Percentiles rank a stretch among this genome's conserved stretches.
These are phyloP conservation scores for Andrena fulva DNA, from an alignment of 2,888 invertebrate species.

Conservation along the genomic window DNA sequence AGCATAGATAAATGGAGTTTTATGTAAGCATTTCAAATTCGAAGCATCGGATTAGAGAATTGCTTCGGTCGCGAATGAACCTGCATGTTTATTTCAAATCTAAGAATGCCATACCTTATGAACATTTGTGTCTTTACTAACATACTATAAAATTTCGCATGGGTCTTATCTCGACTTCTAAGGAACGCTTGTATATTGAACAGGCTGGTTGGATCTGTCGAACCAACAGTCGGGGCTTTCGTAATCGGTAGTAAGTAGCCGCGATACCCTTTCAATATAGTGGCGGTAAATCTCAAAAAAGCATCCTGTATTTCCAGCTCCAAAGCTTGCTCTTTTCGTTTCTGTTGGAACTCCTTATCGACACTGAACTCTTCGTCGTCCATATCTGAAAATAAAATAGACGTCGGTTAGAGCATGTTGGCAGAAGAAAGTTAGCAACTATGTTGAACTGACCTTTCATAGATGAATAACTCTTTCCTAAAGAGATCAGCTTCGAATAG, in stretches of 20 bases:
- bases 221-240: constrained; percentile 96
- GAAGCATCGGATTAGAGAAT: background rate
- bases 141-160: constrained; percentile 95
- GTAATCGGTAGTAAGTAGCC: constrained; percentile 96
- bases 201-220: constrained; percentile 97
- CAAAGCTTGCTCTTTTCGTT: constrained; percentile 89
- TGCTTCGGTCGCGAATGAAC: background rate
- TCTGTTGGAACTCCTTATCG: constrained; percentile 82
- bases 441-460: constrained; percentile 73
- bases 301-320: constrained; percentile 99
- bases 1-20: background rate
- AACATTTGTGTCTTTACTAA: constrained; percentile 98
- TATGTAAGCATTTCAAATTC: background rate
- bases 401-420: background rate
- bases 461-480: constrained; percentile 77
- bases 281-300: constrained; percentile 97
- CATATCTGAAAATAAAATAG: constrained; percentile 66
- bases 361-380: constrained; percentile 81
- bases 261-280: constrained; percentile 95
- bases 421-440: background rate
- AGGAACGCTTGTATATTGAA: constrained; percentile 97
- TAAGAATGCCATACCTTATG: constrained; percentile 85
- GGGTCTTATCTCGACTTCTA: constrained; percentile 94
- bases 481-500: constrained; percentile 86
- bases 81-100: background rate